These are phyloP conservation scores for Cyphomyrus plagiostoma DNA, from an alignment of 2,113 vertebrate species.

Conservation along the genomic window DNA sequence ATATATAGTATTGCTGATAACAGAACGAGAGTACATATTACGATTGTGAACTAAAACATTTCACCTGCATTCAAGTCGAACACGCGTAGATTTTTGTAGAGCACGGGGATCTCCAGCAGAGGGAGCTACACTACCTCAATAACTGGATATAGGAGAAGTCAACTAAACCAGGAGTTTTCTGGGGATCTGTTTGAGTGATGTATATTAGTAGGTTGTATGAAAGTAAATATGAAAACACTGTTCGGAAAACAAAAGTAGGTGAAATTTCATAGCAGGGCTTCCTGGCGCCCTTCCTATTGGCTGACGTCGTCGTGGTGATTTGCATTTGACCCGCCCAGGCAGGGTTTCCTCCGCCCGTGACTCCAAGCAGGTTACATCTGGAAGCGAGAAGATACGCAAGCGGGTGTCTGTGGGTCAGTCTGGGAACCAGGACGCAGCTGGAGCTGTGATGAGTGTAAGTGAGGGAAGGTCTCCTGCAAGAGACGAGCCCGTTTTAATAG, in stretches of 20 bases:
- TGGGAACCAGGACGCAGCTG: background rate
- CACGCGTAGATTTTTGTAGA: background rate
- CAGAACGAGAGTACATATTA: background rate
- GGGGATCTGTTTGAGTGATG: background rate
- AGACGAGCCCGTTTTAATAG: background rate
- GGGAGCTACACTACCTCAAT: background rate
- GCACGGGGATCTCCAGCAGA: background rate
- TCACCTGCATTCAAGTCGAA: background rate
- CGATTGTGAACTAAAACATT: background rate
- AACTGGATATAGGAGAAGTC: background rate
- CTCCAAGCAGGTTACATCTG: background rate
- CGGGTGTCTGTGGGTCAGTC: background rate
- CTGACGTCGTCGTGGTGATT: background rate
- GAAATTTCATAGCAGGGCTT: background rate
- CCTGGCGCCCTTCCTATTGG: background rate
- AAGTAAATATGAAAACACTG: background rate
- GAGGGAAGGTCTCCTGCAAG: background rate
- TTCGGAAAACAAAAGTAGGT: background rate
- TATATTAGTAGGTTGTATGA: background rate
- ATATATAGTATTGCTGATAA: background rate
- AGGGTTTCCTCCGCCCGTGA: background rate
- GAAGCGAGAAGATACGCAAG: background rate
- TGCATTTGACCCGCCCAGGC: background rate
- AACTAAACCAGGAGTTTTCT: background rate
- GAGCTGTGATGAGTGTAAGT: background rate